Base-by-base conservation (phyloP, 2,113 vertebrate species). In the Ochotona princeps region DNA sequence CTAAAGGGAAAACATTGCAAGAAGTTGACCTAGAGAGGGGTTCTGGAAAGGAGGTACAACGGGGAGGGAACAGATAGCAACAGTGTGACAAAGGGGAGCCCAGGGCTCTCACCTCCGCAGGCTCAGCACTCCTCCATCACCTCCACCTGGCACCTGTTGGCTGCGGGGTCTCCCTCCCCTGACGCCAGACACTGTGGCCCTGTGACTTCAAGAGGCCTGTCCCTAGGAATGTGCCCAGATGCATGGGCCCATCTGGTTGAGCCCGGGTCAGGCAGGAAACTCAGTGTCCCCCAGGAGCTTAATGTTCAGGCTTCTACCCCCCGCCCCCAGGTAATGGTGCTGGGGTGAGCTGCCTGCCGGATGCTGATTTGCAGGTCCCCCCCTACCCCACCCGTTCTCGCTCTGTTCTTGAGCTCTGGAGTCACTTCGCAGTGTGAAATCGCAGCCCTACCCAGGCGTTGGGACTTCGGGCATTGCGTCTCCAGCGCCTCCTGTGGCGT, bases 321-420 rank as follows among this genome's bases (percentile, higher is more conserved):
- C 69, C 23, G 44, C 17, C 20, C 69, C 63, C 21, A n/a, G 73
- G 96, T 49, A 91, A 93, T 96, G 83, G 73, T 74, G 67, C 83
- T 38, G 23, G 95, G 75, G 94, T 96, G 96, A 95, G 96, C 96
- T 95, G 90, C 94, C 95, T 60, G 12, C 44, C 82, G 80, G 90
- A 67, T 2, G 23, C 73, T 97, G 96, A 97, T 96, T 96, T 97
- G 95, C 83, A 44, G 83, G 35, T 49, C 66, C 84, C 32, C 84
- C 86, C 96, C 81, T 87, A 67, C 89, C 95, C 66, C 44, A 25
- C 86, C 86, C 38, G 38, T 6, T 4, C 4, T 3, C 38, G 38
- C 38, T 44, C 38, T 44, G 38, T 6, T 44, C 38, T 44, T 44
- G 38, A 87, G 69, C 30, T 93, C 57, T 47, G 17, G 47, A 87